Base-by-base conservation (phyloP, 2,888 invertebrate species). In the Mesorhabditis belari region DNA sequence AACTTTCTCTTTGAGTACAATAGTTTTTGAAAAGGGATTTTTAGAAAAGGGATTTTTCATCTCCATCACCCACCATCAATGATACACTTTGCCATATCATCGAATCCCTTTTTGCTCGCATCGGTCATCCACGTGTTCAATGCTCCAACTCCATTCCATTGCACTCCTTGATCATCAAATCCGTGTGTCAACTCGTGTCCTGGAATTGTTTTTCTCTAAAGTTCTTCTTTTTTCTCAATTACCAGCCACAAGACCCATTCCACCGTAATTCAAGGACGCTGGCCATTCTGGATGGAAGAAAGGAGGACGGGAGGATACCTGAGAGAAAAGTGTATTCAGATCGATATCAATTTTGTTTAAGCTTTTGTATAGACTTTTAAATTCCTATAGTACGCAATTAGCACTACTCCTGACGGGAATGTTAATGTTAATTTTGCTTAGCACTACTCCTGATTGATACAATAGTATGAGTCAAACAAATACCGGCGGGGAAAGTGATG, bases 161-260 rank as follows among this genome's bases (percentile, higher is more conserved):
- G 76, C 17, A 77, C 74, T 61, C 76, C 76, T 21, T 71, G 64
- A 81, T 94, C 94, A 81, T 95, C 95, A 80, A 95, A 95, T 0
- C 92, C 94, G 78, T 95, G 94, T 0, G 92, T 93, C 58, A 95
- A 83, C 81, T 95, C 94, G 80, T 96, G 95, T 0, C 94, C 94
- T 89, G 94, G 5, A 28, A 52, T n/a, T n/a, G 5, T 23, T 25
- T 23, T 55, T 35, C 17, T n/a, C n/a, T n/a, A n/a, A n/a, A n/a
- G n/a, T n/a, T n/a, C n/a, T n/a, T n/a, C n/a, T n/a, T n/a, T n/a
- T n/a, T n/a, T n/a, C n/a, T n/a, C n/a, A n/a, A n/a, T 19, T 25
- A n/a, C 75, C 95, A 89, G 95, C 94, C 0, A 96, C 93, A 0
- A 94, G 92, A 0, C 95, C 96, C 88, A 96, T 93, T 2, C 91